Base-by-base conservation (phyloP, 2,888 invertebrate genomes). In the Dysmachus trigonus region DNA sequence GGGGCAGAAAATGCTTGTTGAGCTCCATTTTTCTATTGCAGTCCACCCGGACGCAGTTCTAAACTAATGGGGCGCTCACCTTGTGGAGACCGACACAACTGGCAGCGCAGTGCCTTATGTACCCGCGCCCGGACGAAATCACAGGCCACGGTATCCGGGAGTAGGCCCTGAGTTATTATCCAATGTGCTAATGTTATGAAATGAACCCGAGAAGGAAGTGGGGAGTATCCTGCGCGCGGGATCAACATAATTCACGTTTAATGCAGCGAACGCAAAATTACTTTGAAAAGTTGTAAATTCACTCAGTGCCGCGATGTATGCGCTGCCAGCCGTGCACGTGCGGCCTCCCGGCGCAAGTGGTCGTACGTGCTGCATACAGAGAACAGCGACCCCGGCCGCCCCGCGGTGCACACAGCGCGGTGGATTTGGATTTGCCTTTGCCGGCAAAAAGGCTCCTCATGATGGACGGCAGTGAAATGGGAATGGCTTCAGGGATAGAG, bases 231-330 rank as follows among this genome's bases (percentile, higher is more conserved):
- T 83, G 85, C 72, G 83, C 87, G 85, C 83, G 77, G 82, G 87
- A 87, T 87, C 82, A 87, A 76, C 87, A 87, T 87, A 86, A 87
- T 83, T 87, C 86, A 87, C 77, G 82, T 87, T 87, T 87, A 87
- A 87, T 87, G 87, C 86, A 87, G 83, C 85, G 87, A 86, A 87
- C 85, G 87, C 87, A 87, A 87, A 87, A 87, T 87, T 87, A 87
- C 87, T 87, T 87, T 82, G 87, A 87, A 86, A 87, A 83, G 85
- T 87, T 87, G 85, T 85, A 87, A 87, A 87, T 87, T 83, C 83
- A 82, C 76, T 79, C 79, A 51, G 38, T 79, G 85, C 71, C 83
- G 81, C 62, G 38, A 82, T 71, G 62, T 35, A 22, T 82, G 62
- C n/a, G 51, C 38, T 27, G 27, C 8, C 15, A 51, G 6, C 47